Percentiles rank a stretch among this genome's conserved stretches.
Conservation (phyloP, 2,113 vertebrate genomes). For the Patagioenas fasciata region DNA sequence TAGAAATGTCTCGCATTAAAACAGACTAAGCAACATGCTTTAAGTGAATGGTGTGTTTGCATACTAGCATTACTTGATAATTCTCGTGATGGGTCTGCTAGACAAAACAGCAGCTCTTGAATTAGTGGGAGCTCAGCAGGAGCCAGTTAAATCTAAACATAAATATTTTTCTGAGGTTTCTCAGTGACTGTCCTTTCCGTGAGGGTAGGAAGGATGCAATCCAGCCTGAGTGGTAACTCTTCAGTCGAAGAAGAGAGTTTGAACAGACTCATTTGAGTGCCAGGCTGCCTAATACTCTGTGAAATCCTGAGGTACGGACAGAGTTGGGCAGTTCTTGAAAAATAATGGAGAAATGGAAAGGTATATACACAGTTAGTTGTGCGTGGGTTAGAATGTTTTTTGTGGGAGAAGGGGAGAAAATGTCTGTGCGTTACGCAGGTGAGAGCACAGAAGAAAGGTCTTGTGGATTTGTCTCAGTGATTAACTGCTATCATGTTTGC, state of each 20-base stretch:
- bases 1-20: neutral
- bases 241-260: neutral
- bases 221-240: neutral
- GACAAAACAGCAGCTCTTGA: neutral
- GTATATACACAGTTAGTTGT: neutral
- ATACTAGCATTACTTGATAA: neutral
- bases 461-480: neutral
- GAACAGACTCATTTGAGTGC: neutral
- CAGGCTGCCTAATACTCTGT: neutral
- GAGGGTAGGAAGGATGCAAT: neutral
- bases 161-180: constrained; percentile 30
- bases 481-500: neutral
- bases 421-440: neutral
- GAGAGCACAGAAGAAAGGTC: neutral
- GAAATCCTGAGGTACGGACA: neutral
- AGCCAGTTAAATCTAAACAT: neutral
- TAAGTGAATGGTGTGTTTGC: neutral
- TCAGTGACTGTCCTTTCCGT: neutral
- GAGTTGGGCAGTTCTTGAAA: neutral
- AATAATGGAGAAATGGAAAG: neutral
- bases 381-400: neutral
- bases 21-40: neutral
- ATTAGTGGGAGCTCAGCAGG: neutral
- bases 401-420: neutral
- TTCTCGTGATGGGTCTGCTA: neutral